Evolutionary conservation across 2,888 invertebrate species (phyloP).

Genomic region (Bellardia bayeri): DNA sequence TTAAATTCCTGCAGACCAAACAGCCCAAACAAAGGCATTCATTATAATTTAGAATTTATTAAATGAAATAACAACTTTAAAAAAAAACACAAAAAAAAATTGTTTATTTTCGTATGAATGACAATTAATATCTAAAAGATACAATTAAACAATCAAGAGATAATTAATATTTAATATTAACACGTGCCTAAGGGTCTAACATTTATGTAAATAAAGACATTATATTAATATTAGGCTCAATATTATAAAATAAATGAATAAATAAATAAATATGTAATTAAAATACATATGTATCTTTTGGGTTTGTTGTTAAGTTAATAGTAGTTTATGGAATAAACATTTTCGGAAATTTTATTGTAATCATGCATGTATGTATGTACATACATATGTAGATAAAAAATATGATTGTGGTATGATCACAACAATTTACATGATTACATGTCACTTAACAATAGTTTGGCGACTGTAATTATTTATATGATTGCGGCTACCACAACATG

Average conservation of each 20-base stretch:
- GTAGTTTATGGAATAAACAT: no score
- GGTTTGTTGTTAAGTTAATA: no score
- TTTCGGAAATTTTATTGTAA: no score
- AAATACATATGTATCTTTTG: no score
- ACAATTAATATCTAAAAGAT: conserved; percentile 36
- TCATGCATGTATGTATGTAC: no score
- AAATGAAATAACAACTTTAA: neutral
- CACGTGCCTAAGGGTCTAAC: neutral
- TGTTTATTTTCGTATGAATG: neutral
- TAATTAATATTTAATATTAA: conserved; percentile 29
- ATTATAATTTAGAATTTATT: neutral
- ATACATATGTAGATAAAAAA: no score
- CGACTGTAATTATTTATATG: no score
- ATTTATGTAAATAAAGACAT: neutral
- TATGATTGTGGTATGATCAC: no score
- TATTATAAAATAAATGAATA: neutral
- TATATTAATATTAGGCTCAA: no score
- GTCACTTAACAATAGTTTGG: no score
- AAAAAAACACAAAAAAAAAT: conserved; percentile 2
- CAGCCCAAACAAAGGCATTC: neutral
- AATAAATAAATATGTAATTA: neutral
- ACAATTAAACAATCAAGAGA: conserved; percentile 24
- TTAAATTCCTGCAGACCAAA: conserved; percentile 20
- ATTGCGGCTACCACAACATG: no score
- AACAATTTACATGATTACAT: no score